phyloP scores from a whole-genome alignment of 2,113 vertebrate genomes.

The Scartelaos histophorus region DNA sequence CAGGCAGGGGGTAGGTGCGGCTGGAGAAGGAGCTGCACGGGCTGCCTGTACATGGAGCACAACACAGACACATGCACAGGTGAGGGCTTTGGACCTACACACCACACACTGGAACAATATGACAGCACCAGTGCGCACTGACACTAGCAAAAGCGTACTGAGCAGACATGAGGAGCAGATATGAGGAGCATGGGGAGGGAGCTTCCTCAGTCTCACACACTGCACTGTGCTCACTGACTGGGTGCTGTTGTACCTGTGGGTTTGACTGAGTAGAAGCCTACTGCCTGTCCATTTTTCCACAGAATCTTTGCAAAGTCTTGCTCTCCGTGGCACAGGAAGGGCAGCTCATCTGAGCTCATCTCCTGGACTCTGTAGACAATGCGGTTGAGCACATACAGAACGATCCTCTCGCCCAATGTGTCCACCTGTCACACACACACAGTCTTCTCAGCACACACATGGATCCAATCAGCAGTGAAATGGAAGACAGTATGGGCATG shows the following conservation, averaged over 20 bases:
- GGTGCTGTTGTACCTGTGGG: slow-evolving; percentile 75
- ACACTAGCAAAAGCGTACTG: neutral
- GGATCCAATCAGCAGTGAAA: neutral
- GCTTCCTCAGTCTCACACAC: too few relatives aligned
- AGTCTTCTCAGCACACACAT: neutral
- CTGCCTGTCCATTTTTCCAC: slow-evolving; percentile 87
- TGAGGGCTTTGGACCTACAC: too few relatives aligned
- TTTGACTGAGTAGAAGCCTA: slow-evolving; percentile 94
- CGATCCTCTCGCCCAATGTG: slow-evolving; percentile 85
- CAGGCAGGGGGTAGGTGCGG: slow-evolving; percentile 79
- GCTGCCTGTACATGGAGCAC: slow-evolving; percentile 71
- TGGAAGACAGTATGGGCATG: neutral
- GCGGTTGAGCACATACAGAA: slow-evolving; percentile 89
- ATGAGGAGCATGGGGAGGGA: too few relatives aligned
- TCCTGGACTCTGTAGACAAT: slow-evolving; percentile 88
- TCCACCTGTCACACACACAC: slow-evolving; percentile 74
- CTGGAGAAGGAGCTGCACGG: slow-evolving; percentile 49
- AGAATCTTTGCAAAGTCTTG: slow-evolving; percentile 86
- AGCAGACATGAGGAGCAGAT: neutral
- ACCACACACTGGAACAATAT: too few relatives aligned
- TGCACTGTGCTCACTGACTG: neutral
- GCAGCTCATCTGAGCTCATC: slow-evolving; percentile 78
- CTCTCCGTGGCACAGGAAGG: slow-evolving; percentile 87
- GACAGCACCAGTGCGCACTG: neutral
- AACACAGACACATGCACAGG: too few relatives aligned